Evolutionary conservation across 2,113 vertebrate species (phyloP), one percentile per base, ranked within the genome.

Genomic region (Menidia beryllina): DNA sequence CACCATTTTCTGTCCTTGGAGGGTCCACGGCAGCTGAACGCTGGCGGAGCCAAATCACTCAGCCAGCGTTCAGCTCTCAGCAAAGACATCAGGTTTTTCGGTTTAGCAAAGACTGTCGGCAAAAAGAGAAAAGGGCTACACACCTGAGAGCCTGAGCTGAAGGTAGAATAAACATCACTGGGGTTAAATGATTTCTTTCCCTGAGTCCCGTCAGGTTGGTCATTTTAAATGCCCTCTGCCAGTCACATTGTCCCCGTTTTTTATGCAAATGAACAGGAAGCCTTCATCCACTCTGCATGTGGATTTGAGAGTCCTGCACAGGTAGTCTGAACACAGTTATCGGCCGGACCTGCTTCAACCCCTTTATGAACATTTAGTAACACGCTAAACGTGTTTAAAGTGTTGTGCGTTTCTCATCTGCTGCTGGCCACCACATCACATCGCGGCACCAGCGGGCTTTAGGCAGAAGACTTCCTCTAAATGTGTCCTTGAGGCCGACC

Each of bases 1-100:
- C 26, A 34, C 50, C 34, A 20, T 62, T 21, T 45, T 56, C 64
- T 58, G 25, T 13, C 24, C 17, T 39, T 7, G 36, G 6, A 47
- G n/a, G 36, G 49, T 30, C 39, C 56, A 27, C 58, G 43, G 11
- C 56, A 65, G 61, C 67, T 23, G 52, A 11, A 43, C 38, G 58
- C 57, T 47, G 41, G 30, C n/a, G n/a, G n/a, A n/a, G n/a, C 45
- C 14, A 14, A 53, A 45, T 27, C 2, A 3, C 62, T 51, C 63
- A 45, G n/a, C 38, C n/a, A 25, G 52, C 19, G 30, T 36, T 60
- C 39, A 39, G 39, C 13, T 30, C 14, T 34, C 30, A 5, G 30
- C 30, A 34, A n/a, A n/a, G n/a, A n/a, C n/a, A n/a, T n/a, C n/a
- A n/a, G n/a, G n/a, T n/a, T n/a, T n/a, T n/a, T n/a, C n/a, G n/a